Base-by-base conservation (phyloP, 2,113 vertebrate genomes). In the Caretta caretta region DNA sequence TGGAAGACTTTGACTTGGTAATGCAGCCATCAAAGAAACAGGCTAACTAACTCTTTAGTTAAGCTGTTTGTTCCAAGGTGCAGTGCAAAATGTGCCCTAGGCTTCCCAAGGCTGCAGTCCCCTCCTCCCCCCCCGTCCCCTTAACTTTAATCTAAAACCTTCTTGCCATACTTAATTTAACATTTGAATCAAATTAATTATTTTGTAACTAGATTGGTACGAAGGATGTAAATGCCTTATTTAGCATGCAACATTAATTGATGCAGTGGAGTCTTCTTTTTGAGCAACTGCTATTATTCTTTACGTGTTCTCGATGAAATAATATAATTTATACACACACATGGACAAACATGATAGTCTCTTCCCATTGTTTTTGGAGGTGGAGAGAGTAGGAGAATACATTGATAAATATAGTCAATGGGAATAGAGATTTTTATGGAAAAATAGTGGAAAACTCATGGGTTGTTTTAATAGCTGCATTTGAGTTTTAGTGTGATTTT, bases 21-120 rank as follows among this genome's bases (percentile, higher is more conserved):
- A 98, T 98, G 96, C 97, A 98, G 90, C 95, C 96, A 98, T 98
- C 97, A 98, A 97, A 98, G 96, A 87, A 93, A 91, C 1, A 97
- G 91, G 92, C 93, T 97, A 98, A 97, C 95, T 96, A 93, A 96
- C 75, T 96, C 96, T 98, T 98, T 98, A 98, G 96, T 98, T 96
- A 96, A 98, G 93, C 96, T 98, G 95, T 98, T 98, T 98, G 97
- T 98, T 98, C 96, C 97, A 97, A 98, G 97, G 97, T 98, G 91
- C 97, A 80, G 92, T 95, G 97, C 94, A 98, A 98, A 98, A 96
- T 89, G 95, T 59, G 98, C 98, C 97, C 48, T 86, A 97, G 98
- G 98, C 97, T 98, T 98, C 97, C 95, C 69, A 93, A 95, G 53
- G 69, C 96, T 94, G 90, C 88, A 59, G 88, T 89, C 89, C 54